Evolutionary conservation across 2,888 invertebrate species (phyloP), one percentile per base, ranked within the genome.

Genomic region (Nemurella pictetii): DNA sequence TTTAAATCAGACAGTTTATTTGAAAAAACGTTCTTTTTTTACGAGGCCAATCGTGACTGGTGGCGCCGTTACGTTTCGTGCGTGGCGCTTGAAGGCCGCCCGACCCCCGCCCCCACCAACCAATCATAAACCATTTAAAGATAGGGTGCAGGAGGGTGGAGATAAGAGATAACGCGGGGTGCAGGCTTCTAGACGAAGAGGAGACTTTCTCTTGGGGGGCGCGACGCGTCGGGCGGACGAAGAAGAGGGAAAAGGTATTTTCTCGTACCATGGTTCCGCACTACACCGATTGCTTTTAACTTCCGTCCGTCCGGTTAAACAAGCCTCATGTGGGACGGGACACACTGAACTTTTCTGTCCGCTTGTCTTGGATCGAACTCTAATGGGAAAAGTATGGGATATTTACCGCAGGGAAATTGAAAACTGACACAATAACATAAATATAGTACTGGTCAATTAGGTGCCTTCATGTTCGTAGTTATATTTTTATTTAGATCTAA

Each of bases 121-220:
- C 87, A 86, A 9, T 88, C 86, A 4, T 89, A 87, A 77, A 89
- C 89, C 89, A 89, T 89, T 87, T 88, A 89, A 36, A 75, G 75
- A 75, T 28, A 26, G 55, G 55, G 55, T 55, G n/a, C 27, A 78
- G 4, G 78, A 28, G 78, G 78, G 75, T 25, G 32, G 80, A 28
- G 80, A 75, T 75, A 75, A 75, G 75, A 75, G 75, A 75, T 75
- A 75, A 75, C 75, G 27, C n/a, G 3, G 73, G 73, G 3, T 25
- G 73, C 73, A 55, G 55, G 20, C 55, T 2, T 55, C n/a, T n/a
- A n/a, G n/a, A n/a, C 55, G 55, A 12, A 55, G 55, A 7, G 55
- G 55, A 55, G 55, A 55, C 55, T 2, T 20, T 55, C 55, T 55
- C 55, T 12, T 55, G 55, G 55, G 55, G n/a, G 55, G 55, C 12